Conservation (phyloP, 2,888 invertebrate genomes). For the Dioctria linearis region DNA sequence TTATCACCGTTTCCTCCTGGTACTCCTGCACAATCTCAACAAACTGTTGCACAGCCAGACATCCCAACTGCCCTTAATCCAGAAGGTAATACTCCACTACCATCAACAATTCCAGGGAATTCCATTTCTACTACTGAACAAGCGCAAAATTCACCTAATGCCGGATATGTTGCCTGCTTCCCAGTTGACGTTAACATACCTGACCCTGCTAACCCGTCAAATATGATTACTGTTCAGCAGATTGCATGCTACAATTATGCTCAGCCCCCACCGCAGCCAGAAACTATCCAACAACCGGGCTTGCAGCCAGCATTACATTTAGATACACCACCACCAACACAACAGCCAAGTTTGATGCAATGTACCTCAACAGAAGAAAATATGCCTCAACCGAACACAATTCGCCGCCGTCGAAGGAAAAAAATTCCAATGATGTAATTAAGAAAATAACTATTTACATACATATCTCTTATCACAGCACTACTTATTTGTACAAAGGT, state of each 20-base stretch:
- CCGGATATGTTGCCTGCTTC: slow-evolving; percentile 67
- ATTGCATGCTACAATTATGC: slow-evolving; percentile 65
- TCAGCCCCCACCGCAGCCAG: slow-evolving; percentile 58
- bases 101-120: slow-evolving; percentile 59
- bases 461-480: too few species aligned
- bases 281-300: slow-evolving; percentile 56
- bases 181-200: slow-evolving; percentile 68
- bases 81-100: slow-evolving; percentile 8
- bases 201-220: slow-evolving; percentile 67
- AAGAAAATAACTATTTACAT: too few species aligned
- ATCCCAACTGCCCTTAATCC: not conserved
- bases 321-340: slow-evolving; percentile 59
- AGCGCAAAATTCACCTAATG: not conserved
- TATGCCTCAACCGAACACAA: slow-evolving; percentile 12
- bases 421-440: not conserved
- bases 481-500: not conserved
- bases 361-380: slow-evolving; percentile 5
- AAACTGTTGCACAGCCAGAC: slow-evolving; percentile 23
- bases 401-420: not conserved
- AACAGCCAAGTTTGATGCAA: slow-evolving; percentile 20
- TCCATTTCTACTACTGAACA: slow-evolving; percentile 44
- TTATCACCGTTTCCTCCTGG: slow-evolving; percentile 53
- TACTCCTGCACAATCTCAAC: slow-evolving; percentile 53
- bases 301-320: slow-evolving; percentile 58
- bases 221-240: slow-evolving; percentile 67